A percentile compares a stretch with the other conserved stretches of the same genome.
These are phyloP conservation scores for Diplolepis rosae DNA, from an alignment of 2,888 invertebrate genomes.

Conservation along the genomic window DNA sequence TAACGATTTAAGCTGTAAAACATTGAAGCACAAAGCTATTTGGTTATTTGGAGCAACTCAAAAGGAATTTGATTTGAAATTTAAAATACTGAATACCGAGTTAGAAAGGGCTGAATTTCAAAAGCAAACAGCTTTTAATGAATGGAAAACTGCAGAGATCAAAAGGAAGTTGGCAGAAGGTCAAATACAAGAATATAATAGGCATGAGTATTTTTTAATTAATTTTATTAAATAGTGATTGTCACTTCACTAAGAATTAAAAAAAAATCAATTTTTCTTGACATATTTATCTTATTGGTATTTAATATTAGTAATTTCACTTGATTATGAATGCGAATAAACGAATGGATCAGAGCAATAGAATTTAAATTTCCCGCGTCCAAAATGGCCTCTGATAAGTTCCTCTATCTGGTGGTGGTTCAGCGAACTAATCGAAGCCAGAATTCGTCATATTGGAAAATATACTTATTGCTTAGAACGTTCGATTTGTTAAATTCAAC, in stretches of 20 bases:
- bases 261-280: too few relatives aligned
- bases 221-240: too few relatives aligned
- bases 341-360: too few relatives aligned
- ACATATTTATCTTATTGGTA: too few relatives aligned
- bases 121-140: constrained; percentile 60
- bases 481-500: constrained; percentile 36
- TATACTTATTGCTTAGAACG: neutral
- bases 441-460: constrained; percentile 29
- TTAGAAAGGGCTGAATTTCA: constrained; percentile 62
- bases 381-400: neutral
- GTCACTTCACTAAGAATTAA: too few relatives aligned
- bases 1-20: constrained; percentile 21
- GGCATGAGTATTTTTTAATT: too few relatives aligned
- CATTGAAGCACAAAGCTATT: constrained; percentile 39
- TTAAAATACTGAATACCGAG: constrained; percentile 59
- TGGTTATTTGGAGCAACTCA: constrained; percentile 55
- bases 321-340: too few relatives aligned
- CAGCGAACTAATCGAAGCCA: neutral
- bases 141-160: constrained; percentile 60
- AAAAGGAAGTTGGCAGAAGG: constrained; percentile 56
- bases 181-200: constrained; percentile 57
- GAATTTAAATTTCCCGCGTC: neutral
- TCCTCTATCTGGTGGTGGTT: neutral
- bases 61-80: constrained; percentile 60
- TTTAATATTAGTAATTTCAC: too few relatives aligned